Percentiles rank a stretch among this genome's conserved stretches.
These are phyloP conservation scores for Anabas testudineus DNA, from an alignment of 2,797 vertebrate species.

Conservation along the genomic window DNA sequence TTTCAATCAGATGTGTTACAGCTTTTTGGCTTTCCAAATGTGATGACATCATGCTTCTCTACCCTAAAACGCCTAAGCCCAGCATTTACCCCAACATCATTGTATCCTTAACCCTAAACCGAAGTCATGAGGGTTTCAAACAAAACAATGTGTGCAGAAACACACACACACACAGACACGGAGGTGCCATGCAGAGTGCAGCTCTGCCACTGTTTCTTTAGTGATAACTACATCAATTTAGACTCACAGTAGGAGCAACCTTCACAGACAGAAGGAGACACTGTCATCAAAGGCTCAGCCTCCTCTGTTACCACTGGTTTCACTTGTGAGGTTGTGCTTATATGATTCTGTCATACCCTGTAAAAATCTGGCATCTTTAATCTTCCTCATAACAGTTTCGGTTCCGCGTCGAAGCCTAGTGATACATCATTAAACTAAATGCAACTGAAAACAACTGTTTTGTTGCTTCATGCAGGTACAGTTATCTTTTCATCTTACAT, in stretches of 20 bases:
- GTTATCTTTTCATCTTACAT: conserved; percentile 32
- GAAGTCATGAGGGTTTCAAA: too few species aligned
- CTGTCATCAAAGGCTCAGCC: conserved; percentile 38
- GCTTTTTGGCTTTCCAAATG: background rate
- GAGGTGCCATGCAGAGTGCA: conserved; percentile 14
- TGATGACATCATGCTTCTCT: too few species aligned
- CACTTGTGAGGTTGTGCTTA: conserved; percentile 5
- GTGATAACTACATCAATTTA: conserved; percentile 62
- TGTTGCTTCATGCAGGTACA: background rate
- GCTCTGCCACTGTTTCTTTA: conserved; percentile 59
- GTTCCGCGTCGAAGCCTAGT: background rate
- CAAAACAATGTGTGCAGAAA: too few species aligned
- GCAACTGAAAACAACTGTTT: background rate
- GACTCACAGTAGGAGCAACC: conserved; percentile 58
- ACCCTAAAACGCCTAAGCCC: too few species aligned
- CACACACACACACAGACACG: too few species aligned
- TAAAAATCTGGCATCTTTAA: conserved; percentile 6
- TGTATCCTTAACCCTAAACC: too few species aligned
- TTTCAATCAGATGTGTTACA: conserved; percentile 64
- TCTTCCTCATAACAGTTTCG: too few species aligned
- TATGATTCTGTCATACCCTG: background rate
- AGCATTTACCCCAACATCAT: too few species aligned
- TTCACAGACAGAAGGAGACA: conserved; percentile 36
- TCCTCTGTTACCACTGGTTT: conserved; percentile 26
- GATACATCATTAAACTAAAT: background rate